Percentiles rank a stretch among this genome's conserved stretches.
Conservation (phyloP, 1,140 invertebrate genomes). For the Dendroctonus valens region DNA sequence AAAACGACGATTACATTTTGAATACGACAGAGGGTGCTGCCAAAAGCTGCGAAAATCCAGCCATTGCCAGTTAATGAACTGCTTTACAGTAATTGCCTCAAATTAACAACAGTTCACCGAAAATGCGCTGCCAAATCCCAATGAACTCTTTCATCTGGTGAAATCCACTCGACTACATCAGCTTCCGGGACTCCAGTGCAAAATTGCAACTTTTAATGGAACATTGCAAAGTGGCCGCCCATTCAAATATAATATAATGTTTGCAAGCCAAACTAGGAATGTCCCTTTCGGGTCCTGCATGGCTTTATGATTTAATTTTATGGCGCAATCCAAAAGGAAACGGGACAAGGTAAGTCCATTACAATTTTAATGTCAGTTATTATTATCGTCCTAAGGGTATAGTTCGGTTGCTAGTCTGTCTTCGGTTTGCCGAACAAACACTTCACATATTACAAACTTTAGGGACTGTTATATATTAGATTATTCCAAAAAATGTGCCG, state of each 20-base stretch:
- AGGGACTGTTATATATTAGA: too few relatives aligned
- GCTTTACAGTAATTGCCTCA: background rate
- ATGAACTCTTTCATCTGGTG: too few relatives aligned
- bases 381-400: background rate
- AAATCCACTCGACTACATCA: too few relatives aligned
- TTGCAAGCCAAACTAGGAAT: conserved; percentile 5
- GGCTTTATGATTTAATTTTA: conserved; percentile 18
- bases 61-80: background rate
- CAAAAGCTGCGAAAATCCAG: too few relatives aligned
- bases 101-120: too few relatives aligned
- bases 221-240: conserved; percentile 9
- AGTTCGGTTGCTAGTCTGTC: too few relatives aligned
- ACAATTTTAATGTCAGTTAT: conserved; percentile 12
- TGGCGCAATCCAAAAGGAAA: conserved; percentile 6
- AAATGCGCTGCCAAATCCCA: too few relatives aligned
- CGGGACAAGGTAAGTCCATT: conserved; percentile 19
- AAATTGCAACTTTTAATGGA: conserved; percentile 9
- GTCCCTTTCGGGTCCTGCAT: background rate
- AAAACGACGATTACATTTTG: too few relatives aligned
- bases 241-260: conserved; percentile 4
- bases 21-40: too few relatives aligned
- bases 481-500: too few relatives aligned
- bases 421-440: too few relatives aligned
- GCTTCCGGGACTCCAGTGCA: conserved; percentile 2
- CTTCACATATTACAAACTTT: too few relatives aligned